Base-by-base conservation (phyloP, 2,888 invertebrate species). In the Leistus spinibarbis region DNA sequence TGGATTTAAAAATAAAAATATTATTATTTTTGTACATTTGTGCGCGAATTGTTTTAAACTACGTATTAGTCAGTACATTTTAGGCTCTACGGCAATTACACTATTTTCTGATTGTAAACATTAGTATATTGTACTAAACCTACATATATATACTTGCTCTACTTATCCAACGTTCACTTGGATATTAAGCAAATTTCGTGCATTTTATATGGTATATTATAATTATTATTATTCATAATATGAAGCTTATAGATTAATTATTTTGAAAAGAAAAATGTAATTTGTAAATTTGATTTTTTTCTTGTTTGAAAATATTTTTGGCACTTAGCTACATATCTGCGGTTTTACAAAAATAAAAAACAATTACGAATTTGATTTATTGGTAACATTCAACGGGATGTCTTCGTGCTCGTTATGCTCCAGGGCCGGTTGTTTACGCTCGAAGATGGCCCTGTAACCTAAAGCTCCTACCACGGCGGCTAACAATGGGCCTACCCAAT, bases 401-500 rank as follows among this genome's bases (percentile, higher is more conserved):
- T 78, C 81, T 82, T 85, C 85, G 10, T 78, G 77, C 16, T 79
- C 79, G 57, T 80, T 76, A 19, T 77, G 78, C 54, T 80, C 79
- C 60, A 79, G 78, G 66, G 76, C 76, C 27, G 79, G 79, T 74
- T 79, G 76, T 9, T 82, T 81, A 78, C 82, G 82, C 23, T 79
- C 79, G 76, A 84, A 85, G 5, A 84, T 72, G 20, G 83, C 72
- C 76, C 83, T 80, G 79, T 85, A 85, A 2, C 84, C 77, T 9
- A 82, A 76, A 5, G 82, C 84, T 4, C 82, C 84, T 9, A 83
- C 75, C 17, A 84, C 80, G 17, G 81, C 83, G 40, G 82, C 83
- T 10, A 80, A 68, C 24, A 85, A 76, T 13, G 85, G 85, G 9
- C 83, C 85, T 24, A 83, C 76, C 85, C 85, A 85, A 76, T 84